phyloP scores from a whole-genome alignment of 1,140 invertebrate species.

The Melanaphis sacchari region DNA sequence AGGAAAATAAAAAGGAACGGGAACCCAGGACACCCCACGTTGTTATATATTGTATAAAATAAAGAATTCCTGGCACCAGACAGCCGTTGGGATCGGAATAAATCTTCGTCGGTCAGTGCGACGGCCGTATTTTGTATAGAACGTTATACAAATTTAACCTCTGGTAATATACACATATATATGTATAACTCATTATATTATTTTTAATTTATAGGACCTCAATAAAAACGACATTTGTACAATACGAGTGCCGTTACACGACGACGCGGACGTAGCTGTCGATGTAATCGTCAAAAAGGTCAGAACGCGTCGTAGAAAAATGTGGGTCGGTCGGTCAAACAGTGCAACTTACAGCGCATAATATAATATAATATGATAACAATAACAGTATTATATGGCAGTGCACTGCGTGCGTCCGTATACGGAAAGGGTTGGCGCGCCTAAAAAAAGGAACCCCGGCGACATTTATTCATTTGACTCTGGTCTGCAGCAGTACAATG shows the following conservation, averaged over 20 bases:
- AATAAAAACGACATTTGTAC: background rate
- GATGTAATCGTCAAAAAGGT: background rate
- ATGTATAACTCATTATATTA: background rate
- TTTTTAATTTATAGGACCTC: conserved; percentile 11
- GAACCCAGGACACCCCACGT: background rate
- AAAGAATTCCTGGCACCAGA: background rate
- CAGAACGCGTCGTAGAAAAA: background rate
- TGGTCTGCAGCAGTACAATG: background rate
- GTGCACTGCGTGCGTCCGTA: background rate
- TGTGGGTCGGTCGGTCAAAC: background rate
- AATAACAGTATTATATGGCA: background rate
- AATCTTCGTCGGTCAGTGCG: background rate
- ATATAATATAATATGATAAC: background rate
- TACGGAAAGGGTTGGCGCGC: background rate
- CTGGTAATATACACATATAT: background rate
- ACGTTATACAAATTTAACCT: background rate
- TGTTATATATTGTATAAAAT: background rate
- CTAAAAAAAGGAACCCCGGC: background rate
- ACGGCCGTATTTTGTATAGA: background rate
- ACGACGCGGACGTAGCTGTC: background rate
- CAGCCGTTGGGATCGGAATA: background rate
- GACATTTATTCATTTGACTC: background rate
- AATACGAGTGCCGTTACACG: background rate
- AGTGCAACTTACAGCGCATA: background rate
- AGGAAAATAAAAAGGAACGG: background rate